A percentile compares a stretch with the other conserved stretches of the same genome.
Evolutionary conservation across 2,888 invertebrate genomes (phyloP).

Genomic region (Parascotia fuliginaria): DNA sequence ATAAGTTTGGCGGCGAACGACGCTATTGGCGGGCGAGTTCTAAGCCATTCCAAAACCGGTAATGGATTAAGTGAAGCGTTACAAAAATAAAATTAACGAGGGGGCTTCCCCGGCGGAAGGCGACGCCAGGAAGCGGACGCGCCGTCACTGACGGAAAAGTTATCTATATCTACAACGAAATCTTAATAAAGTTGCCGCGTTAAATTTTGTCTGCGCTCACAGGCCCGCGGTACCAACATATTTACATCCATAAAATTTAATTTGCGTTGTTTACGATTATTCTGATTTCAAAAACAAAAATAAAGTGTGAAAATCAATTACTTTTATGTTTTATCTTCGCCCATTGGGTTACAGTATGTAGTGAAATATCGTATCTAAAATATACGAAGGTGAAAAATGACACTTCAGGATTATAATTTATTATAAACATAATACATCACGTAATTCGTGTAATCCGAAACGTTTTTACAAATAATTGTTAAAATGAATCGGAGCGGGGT

Average conservation of each 20-base stretch:
- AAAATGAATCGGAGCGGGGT: conserved; percentile 68
- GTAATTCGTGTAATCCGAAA: conserved; percentile 43
- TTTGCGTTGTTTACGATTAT: conserved; percentile 7
- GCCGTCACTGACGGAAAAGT: conserved; percentile 66
- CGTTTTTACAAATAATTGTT: conserved; percentile 74
- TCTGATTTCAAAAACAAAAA: background rate
- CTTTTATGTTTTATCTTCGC: background rate
- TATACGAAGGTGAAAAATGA: background rate
- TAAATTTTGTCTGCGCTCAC: conserved; percentile 51
- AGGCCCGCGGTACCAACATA: conserved; percentile 26
- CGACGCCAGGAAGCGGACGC: conserved; percentile 69
- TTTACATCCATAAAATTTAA: conserved; percentile 24
- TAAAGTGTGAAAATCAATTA: background rate
- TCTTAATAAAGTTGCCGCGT: conserved; percentile 69
- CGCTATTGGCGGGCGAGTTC: conserved; percentile 22
- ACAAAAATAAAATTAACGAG: conserved; percentile 82
- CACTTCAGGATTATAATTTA: conserved; percentile 11
- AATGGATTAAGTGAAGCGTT: conserved; percentile 73
- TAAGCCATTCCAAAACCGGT: conserved; percentile 52
- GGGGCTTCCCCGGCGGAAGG: conserved; percentile 71
- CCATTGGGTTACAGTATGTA: background rate
- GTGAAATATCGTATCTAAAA: background rate
- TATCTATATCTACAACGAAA: conserved; percentile 70
- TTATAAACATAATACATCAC: conserved; percentile 19
- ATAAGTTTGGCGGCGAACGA: conserved; percentile 5